Base-by-base conservation (phyloP, 2,888 invertebrate species). In the Drosophila neutralis region DNA sequence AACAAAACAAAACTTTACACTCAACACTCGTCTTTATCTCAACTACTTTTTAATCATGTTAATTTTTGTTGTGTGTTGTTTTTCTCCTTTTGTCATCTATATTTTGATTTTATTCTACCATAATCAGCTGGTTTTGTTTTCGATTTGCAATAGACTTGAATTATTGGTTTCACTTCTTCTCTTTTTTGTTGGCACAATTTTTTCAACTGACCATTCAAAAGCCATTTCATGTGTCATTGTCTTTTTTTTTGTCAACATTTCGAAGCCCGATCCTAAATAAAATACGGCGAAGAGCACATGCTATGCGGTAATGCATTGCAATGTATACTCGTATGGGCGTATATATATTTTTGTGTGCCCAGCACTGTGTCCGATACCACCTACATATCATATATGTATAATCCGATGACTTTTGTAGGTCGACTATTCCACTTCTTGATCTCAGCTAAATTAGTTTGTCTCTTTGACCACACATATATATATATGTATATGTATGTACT, bases 211-310 rank as follows among this genome's bases (percentile, higher is more conserved):
- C 87, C 92, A 92, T 92, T 91, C 80, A 92, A 92, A 91, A 92
- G 89, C 92, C 91, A 91, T 91, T 92, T 92, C 92, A 91, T 90
- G 91, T 90, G 85, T 88, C 91, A 91, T 89, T 91, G 88, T 87
- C 83, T 85, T 82, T 81, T 85, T 85, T 81, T 85, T 74, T 45
- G 45, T 64, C 89, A 91, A 90, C 90, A 86, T 85, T 83, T 88
- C 78, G 72, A 78, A 89, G 92, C 92, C 92, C 83, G 80, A 86
- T 92, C 92, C 92, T 76, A 78, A 87, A 89, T 89, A 90, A 88
- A 89, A 85, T 81, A 82, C 76, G 73, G 80, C 80, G 82, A 86
- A 87, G 76, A 86, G 84, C 86, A 86, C 83, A 83, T 76, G 72
- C 76, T 76, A 67, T 83, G 57, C 75, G 69, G 71, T 64, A 73